Base-by-base conservation (phyloP, 1,140 invertebrate genomes). In the Paraescarpia echinospica region DNA sequence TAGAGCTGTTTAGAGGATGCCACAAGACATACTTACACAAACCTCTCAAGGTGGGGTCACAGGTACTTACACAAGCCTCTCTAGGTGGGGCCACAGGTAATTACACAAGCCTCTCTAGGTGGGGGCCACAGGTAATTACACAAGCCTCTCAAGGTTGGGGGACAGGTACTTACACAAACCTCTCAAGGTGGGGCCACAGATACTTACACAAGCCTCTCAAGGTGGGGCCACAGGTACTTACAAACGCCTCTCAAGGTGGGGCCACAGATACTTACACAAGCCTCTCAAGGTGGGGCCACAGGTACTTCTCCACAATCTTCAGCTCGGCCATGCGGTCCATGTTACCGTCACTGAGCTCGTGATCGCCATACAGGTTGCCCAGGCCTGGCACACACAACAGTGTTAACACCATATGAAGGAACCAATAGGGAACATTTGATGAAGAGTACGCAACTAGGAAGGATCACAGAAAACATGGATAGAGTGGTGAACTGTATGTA, bases 321-420 rank as follows among this genome's bases (percentile, higher is more conserved):
- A 97, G 96, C 96, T 99, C 98, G 96, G 97, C 97, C 89, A 96
- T 95, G 96, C 98, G 98, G 95, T 99, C 98, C 92, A 97, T 97
- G 94, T 97, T 97, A 93, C 98, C 98, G 95, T 98, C 97, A 93
- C 97, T 97, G 5, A 99, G 96, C 93, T 98, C 97, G 89, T 97
- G 96, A 95, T 98, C 98, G 31, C 98, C 98, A 96, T 98, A 99
- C 91, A 99, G 97, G 77, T 97, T 98, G 22, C 98, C 98, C 91
- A 99, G 96, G n/a, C 98, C 99, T 96, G 92, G 88, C 94, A 94
- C 90, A 77, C 0, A 27, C 2, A 77, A 31, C 27, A 31, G 59
- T 18, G 22, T 27, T 77, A 93, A 33, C 59, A 93, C 41, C 41
- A 27, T 77, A 77, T 77, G 22, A 8, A 77, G 27, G 14, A 77